Evolutionary conservation across 2,797 vertebrate species (phyloP), one percentile per base, ranked within the genome.

Genomic region (Manis pentadactyla): DNA sequence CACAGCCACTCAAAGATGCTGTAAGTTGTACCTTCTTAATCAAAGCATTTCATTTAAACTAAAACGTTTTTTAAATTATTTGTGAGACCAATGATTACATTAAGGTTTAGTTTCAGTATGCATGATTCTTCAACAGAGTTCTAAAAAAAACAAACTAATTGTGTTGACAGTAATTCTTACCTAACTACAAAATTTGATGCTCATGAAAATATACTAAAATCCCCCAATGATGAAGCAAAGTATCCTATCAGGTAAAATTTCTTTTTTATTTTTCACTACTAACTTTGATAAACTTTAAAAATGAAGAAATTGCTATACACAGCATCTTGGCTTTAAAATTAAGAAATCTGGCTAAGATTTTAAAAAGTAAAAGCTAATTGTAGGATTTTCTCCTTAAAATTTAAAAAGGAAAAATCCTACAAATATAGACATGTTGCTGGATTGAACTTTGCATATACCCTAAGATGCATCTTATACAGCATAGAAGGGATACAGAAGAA

Each of bases 101-200:
- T 93, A 53, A 83, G 55, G 25, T 71, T 66, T 83, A 73, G 18
- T 86, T 88, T 95, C 42, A 89, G 1, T 86, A 66, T 87, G 57
- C 61, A 68, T 63, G n/a, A 87, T 89, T 74, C 51, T 74, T 91
- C 51, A 94, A 51, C 34, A 86, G 19, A 94, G 64, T 83, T 94
- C 74, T 91, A 79, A 95, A 88, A 97, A 61, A 94, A 93, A 57
- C 31, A 63, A 92, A 34, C 69, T 73, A 42, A 66, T 75, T 93
- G 55, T 83, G 23, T 82, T 92, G 57, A 63, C 29, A 63, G 63
- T 92, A 86, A 34, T 91, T 84, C 51, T 96, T 93, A 86, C 64
- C n/a, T 77, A 78, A 88, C n/a, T 18, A 85, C n/a, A 96, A 93
- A 78, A 84, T 77, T 49, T 77, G 11, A 71, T 66, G 21, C 25